These are phyloP conservation scores for Drosophila colorata DNA, from an alignment of 2,888 invertebrate genomes.

Conservation along the genomic window DNA sequence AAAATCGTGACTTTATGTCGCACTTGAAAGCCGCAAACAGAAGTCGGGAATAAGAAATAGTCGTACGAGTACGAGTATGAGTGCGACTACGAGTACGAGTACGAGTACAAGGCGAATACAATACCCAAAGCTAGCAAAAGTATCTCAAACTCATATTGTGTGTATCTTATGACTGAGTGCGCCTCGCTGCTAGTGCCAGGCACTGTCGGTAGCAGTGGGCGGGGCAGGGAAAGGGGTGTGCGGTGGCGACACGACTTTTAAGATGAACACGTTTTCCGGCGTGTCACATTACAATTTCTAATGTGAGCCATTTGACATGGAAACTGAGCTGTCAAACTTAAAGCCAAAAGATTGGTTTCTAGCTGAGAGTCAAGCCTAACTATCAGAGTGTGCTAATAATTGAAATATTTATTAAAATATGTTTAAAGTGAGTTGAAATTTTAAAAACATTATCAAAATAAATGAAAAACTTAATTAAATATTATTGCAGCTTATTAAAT, in stretches of 20 bases:
- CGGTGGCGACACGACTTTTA: conserved; percentile 62
- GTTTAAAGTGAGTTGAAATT: too few relatives aligned
- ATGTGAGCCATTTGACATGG: conserved; percentile 65
- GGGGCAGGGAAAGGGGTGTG: neutral
- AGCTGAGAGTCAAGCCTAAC: conserved; percentile 15
- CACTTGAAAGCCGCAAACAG: conserved; percentile 59
- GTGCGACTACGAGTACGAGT: conserved; percentile 17
- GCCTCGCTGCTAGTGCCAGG: conserved; percentile 14
- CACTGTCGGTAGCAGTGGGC: conserved; percentile 6
- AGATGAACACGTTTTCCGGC: conserved; percentile 75
- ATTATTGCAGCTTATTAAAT: too few relatives aligned
- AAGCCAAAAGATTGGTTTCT: conserved; percentile 34
- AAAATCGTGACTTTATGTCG: conserved; percentile 80
- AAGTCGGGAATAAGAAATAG: conserved; percentile 41
- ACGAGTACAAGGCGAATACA: conserved; percentile 25
- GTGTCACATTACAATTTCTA: conserved; percentile 80
- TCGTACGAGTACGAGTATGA: conserved; percentile 7
- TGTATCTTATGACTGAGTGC: conserved; percentile 46
- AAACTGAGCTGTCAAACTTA: conserved; percentile 61
- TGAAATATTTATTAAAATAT: too few relatives aligned
- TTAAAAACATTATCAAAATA: too few relatives aligned
- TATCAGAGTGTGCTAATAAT: conserved; percentile 1
- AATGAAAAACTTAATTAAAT: too few relatives aligned
- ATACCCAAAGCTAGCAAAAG: conserved; percentile 47
- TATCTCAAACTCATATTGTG: conserved; percentile 39